Conservation (phyloP, 2,797 vertebrate genomes). For the Etheostoma nigrum region DNA sequence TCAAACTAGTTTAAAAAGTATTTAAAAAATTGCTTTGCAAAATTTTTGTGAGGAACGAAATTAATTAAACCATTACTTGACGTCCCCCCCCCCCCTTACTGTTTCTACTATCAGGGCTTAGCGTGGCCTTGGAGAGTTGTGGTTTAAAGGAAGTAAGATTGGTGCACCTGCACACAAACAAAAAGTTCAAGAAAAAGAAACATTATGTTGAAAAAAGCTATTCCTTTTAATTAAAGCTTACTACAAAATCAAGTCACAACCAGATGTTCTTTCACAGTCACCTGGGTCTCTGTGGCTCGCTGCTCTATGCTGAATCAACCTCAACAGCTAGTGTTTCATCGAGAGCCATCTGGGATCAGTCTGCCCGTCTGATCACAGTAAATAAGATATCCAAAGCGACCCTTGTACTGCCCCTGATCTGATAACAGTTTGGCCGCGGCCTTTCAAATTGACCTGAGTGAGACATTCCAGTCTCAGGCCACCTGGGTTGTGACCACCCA, state of each 20-base stretch:
- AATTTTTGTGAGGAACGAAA: too few relatives aligned
- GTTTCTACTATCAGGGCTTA: too few relatives aligned
- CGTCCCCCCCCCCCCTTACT: too few relatives aligned
- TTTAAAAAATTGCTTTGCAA: too few relatives aligned
- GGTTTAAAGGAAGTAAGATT: neutral
- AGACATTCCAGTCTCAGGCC: constrained; percentile 22
- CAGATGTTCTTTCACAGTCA: neutral
- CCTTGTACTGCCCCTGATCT: constrained; percentile 31
- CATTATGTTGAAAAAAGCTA: neutral
- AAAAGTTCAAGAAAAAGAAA: neutral
- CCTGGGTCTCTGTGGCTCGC: neutral
- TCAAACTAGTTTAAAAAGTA: too few relatives aligned
- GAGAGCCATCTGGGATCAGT: constrained; percentile 23
- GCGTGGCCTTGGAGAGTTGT: too few relatives aligned
- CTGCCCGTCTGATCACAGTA: constrained; percentile 16
- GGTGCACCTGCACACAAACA: neutral
- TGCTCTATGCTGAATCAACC: neutral
- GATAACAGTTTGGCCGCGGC: constrained; percentile 4
- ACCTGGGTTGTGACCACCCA: constrained; percentile 37
- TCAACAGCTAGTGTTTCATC: constrained; percentile 27
- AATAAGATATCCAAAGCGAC: constrained; percentile 27
- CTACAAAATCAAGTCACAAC: constrained; percentile 2
- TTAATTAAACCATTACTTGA: too few relatives aligned
- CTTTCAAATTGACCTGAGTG: constrained; percentile 37
- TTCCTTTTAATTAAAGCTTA: constrained; percentile 6